phyloP scores from a whole-genome alignment of 2,888 invertebrate species.

The Hymenopus coronatus region DNA sequence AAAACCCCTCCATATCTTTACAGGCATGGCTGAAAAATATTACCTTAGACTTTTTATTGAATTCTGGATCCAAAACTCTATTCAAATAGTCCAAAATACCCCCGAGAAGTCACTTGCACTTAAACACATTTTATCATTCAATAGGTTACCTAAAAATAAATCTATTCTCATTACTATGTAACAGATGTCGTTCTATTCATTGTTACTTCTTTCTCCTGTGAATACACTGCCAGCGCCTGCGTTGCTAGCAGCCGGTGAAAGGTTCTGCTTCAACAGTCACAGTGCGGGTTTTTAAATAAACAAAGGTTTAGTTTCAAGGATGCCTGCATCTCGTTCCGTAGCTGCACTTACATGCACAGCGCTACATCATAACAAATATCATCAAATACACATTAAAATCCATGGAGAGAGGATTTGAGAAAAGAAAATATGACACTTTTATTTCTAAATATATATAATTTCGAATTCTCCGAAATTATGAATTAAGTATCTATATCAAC shows the following conservation, averaged over 20 bases:
- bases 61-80: too few relatives aligned
- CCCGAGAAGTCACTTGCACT: not conserved
- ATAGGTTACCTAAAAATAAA: not conserved
- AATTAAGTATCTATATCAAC: conserved; percentile 1
- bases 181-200: not conserved
- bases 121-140: not conserved
- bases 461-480: conserved; percentile 17
- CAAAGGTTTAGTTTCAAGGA: not conserved
- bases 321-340: not conserved
- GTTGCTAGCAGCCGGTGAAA: too few relatives aligned
- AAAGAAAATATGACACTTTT: conserved; percentile 12
- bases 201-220: not conserved
- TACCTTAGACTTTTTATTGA: too few relatives aligned
- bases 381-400: not conserved
- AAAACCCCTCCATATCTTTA: not conserved
- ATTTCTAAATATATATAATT: conserved; percentile 19
- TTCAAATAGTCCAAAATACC: too few relatives aligned
- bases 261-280: not conserved
- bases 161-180: not conserved
- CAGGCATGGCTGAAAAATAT: too few relatives aligned
- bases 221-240: too few relatives aligned
- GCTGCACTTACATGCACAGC: not conserved
- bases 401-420: not conserved
- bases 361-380: not conserved
- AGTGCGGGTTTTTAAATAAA: not conserved